Evolutionary conservation across 2,113 vertebrate genomes (phyloP), one percentile per base, ranked within the genome.

Genomic region (Charadrius vociferus): DNA sequence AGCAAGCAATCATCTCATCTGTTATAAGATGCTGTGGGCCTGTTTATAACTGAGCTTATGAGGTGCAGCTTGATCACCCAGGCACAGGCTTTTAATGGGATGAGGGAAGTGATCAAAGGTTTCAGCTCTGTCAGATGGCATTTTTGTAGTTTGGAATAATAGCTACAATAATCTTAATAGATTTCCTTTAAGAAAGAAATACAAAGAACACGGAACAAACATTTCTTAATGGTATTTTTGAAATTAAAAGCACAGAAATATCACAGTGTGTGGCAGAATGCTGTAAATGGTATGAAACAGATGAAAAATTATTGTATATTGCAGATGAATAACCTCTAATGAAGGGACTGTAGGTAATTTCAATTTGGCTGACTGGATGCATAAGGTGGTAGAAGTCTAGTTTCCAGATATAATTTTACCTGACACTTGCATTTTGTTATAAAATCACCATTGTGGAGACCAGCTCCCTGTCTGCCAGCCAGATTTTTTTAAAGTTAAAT

Each of bases 401-500:
- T 50, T 93, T 62, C 86, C 63, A 83, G 43, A 96, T 75, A 56
- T 95, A 97, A 97, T 97, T 95, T 94, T 55, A 96, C 90, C 55
- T 92, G 93, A 94, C 94, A 94, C 55, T 77, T 94, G 77, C 86
- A 71, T 90, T 97, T 97, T 97, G 95, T 91, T 95, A 75, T 63
- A 81, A 95, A 96, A 93, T 95, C 95, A 90, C 94, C 61, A 66
- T 62, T 84, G 95, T 68, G 89, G 84, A 94, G 77, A 95, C 89
- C 81, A 89, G 89, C 55, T 97, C 92, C 79, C 75, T 58, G 41
- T 81, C 95, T 93, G 94, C 93, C 96, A 95, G 93, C 3, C 58
- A 96, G 95, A 95, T 95, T 86, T 94, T 97, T 97, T 94, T 90
- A 37, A 95, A 88, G 73, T 88, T 96, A 96, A 97, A 66, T 80